These are phyloP conservation scores for Clamator glandarius DNA, from an alignment of 2,797 vertebrate species.

Conservation along the genomic window DNA sequence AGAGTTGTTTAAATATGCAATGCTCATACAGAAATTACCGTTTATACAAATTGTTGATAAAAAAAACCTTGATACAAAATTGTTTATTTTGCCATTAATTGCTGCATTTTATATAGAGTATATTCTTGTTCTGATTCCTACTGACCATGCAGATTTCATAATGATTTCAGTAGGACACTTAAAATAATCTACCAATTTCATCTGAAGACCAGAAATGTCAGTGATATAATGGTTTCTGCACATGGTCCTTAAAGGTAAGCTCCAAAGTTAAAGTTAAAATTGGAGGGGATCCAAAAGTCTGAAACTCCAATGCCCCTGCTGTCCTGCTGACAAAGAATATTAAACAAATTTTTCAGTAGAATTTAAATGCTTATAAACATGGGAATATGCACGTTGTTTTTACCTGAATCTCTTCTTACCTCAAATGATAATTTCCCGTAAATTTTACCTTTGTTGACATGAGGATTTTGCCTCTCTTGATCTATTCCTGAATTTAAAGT, in stretches of 20 bases:
- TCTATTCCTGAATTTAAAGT: background rate
- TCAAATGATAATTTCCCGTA: background rate
- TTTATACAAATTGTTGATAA: background rate
- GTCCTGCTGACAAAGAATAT: background rate
- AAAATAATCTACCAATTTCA: background rate
- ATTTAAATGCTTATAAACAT: background rate
- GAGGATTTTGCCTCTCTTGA: background rate
- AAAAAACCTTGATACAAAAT: background rate
- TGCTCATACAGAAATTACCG: background rate
- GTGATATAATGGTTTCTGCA: background rate
- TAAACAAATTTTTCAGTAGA: background rate
- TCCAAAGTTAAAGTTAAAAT: background rate
- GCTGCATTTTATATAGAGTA: background rate
- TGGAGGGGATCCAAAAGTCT: background rate
- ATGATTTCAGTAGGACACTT: background rate
- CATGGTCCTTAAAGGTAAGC: background rate
- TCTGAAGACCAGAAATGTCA: background rate
- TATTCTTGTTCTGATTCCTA: background rate
- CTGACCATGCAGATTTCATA: background rate
- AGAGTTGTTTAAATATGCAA: conserved; percentile 24
- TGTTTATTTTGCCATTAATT: background rate
- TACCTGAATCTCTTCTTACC: background rate
- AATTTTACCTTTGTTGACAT: background rate
- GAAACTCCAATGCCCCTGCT: background rate
- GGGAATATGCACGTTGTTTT: background rate